phyloP scores from a whole-genome alignment of 2,113 vertebrate species.

The Telmatochromis sp. region DNA sequence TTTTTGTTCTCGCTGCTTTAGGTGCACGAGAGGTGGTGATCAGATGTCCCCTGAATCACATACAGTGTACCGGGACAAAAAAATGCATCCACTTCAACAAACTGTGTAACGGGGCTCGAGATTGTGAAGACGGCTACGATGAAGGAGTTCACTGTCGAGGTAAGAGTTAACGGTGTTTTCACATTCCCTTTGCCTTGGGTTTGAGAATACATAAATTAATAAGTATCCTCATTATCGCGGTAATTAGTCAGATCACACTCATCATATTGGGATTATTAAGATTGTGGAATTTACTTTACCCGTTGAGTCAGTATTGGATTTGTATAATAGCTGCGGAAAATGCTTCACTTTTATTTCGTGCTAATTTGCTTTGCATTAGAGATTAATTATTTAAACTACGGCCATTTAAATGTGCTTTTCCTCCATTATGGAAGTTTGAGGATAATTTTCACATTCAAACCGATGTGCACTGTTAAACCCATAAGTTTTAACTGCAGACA shows the following conservation, averaged over 20 bases:
- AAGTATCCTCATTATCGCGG: neutral
- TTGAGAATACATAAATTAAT: constrained; percentile 18
- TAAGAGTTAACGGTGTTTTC: constrained; percentile 59
- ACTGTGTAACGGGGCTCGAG: constrained; percentile 84
- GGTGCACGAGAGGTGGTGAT: constrained; percentile 78
- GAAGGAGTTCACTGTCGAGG: constrained; percentile 92
- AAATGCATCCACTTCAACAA: constrained; percentile 90
- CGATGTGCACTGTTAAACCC: neutral
- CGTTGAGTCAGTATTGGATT: neutral
- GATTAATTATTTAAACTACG: neutral
- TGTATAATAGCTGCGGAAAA: neutral
- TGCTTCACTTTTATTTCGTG: neutral
- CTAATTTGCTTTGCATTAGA: neutral
- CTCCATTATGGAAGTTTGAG: neutral
- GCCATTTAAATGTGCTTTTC: neutral
- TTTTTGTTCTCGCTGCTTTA: constrained; percentile 50
- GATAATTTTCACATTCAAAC: neutral
- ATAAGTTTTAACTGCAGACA: neutral
- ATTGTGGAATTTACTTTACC: constrained; percentile 18
- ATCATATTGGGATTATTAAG: constrained; percentile 16
- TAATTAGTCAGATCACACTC: constrained; percentile 14
- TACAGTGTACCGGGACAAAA: constrained; percentile 81
- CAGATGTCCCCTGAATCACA: constrained; percentile 83
- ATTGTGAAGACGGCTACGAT: constrained; percentile 88
- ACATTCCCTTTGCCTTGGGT: neutral